phyloP scores from a whole-genome alignment of 2,888 invertebrate species.

The Xestoiulus laeticollis region DNA sequence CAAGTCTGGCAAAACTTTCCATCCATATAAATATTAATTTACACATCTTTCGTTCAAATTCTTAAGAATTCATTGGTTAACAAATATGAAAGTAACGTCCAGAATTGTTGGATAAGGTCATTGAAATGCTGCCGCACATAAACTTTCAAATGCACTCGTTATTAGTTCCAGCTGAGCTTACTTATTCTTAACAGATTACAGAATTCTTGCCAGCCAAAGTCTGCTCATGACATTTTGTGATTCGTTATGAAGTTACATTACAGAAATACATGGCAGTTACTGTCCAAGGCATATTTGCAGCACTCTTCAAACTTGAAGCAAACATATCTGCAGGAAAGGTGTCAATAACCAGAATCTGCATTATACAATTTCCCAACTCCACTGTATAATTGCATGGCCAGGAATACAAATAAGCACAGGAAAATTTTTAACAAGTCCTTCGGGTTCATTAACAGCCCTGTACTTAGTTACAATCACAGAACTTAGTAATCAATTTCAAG shows the following conservation, averaged over 20 bases:
- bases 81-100: background rate
- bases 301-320: background rate
- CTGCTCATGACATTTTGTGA: background rate
- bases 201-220: background rate
- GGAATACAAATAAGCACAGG: background rate
- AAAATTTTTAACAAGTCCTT: background rate
- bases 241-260: slow-evolving; percentile 20
- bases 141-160: background rate
- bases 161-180: slow-evolving; percentile 4
- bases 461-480: slow-evolving; percentile 7
- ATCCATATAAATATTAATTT: background rate
- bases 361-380: background rate
- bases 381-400: background rate
- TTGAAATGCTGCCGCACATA: slow-evolving; percentile 1
- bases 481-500: slow-evolving; percentile 6
- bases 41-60: background rate
- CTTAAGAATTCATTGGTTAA: background rate
- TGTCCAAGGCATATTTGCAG: slow-evolving; percentile 7
- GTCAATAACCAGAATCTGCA: background rate
- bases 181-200: background rate
- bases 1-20: background rate
- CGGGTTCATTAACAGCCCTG: slow-evolving; percentile 4
- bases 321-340: background rate
- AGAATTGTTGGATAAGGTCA: background rate
- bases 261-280: slow-evolving; percentile 41